phyloP scores from a whole-genome alignment of 2,797 vertebrate genomes.

The Microtus agrestis region DNA sequence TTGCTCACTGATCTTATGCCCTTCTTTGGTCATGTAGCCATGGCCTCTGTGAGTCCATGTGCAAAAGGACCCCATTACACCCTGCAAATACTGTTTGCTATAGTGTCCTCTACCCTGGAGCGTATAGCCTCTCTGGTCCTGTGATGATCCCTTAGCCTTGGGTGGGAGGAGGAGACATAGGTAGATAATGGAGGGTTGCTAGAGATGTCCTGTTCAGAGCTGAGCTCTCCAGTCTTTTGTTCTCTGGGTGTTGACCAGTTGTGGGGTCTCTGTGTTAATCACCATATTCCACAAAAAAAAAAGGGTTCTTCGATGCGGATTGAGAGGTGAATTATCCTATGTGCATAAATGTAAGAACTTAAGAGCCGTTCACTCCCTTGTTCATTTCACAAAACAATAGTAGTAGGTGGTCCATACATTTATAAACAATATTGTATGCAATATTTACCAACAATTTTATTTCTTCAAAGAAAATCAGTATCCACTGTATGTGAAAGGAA shows the following conservation, averaged over 20 bases:
- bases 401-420: too few species aligned
- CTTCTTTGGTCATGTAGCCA: background rate
- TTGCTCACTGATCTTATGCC: background rate
- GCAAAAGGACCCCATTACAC: background rate
- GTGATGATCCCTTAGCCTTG: background rate
- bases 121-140: background rate
- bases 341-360: background rate
- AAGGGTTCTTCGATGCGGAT: background rate
- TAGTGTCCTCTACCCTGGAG: background rate
- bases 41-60: background rate
- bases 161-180: background rate
- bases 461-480: slow-evolving; percentile 2
- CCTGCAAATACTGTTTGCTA: background rate
- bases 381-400: background rate
- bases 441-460: background rate
- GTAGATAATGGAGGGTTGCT: background rate
- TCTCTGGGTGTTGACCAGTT: background rate
- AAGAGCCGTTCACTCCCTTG: too few species aligned
- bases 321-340: background rate
- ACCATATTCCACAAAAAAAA: background rate
- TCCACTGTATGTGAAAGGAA: background rate
- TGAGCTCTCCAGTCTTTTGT: background rate
- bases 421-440: background rate
- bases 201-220: too few species aligned
- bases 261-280: background rate